Evolutionary conservation across 1,140 invertebrate species (phyloP).

Genomic region (Drosophila sucinea): DNA sequence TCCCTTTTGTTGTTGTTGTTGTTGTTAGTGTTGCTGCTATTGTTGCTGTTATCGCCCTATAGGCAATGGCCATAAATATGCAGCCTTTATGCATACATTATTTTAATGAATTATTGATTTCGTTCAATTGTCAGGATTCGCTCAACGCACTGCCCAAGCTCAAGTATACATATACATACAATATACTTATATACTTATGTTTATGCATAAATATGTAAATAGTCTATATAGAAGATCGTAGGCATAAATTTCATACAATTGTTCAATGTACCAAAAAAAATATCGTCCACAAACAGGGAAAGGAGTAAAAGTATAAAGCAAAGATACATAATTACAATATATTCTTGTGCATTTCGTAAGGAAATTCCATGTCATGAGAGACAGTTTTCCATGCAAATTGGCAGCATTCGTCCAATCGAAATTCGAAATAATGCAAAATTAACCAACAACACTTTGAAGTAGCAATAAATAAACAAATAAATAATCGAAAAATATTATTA

Average conservation of each 20-base stretch:
- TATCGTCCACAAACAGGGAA: too few relatives aligned
- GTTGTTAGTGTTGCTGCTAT: constrained; percentile 3
- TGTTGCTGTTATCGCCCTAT: constrained; percentile 36
- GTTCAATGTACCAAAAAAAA: too few relatives aligned
- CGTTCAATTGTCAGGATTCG: constrained; percentile 46
- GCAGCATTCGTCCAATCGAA: too few relatives aligned
- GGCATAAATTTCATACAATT: not conserved
- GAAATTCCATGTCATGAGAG: too few relatives aligned
- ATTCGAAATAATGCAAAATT: too few relatives aligned
- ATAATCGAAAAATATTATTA: too few relatives aligned
- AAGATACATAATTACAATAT: too few relatives aligned
- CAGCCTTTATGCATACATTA: constrained; percentile 76
- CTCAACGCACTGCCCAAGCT: constrained; percentile 1
- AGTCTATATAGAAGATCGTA: not conserved
- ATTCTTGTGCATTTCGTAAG: too few relatives aligned
- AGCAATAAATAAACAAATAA: too few relatives aligned
- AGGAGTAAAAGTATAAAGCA: not conserved
- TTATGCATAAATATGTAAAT: not conserved
- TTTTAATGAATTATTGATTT: constrained; percentile 80
- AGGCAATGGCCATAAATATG: constrained; percentile 65
- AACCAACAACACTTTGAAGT: too few relatives aligned
- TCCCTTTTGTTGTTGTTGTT: constrained; percentile 29
- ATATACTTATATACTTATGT: not conserved
- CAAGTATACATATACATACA: not conserved
- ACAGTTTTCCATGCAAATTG: too few relatives aligned